phyloP scores from a whole-genome alignment of 92 coral and sea anemone genomes.

The Heliopora coerulea region DNA sequence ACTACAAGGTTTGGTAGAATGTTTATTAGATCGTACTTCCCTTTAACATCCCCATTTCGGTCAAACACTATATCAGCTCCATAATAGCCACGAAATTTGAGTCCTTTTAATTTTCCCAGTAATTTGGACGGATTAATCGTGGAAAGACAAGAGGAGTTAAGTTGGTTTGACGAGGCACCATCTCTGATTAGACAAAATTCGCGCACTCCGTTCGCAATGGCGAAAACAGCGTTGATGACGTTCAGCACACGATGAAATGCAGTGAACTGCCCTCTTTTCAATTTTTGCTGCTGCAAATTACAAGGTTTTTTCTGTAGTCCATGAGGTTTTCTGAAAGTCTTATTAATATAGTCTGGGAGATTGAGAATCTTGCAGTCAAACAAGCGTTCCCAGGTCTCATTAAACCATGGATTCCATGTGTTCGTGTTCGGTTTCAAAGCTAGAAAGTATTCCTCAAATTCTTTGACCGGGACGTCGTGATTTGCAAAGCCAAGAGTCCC shows the following conservation, averaged over 20 bases:
- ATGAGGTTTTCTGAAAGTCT: neutral
- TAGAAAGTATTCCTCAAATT: constrained; percentile 61
- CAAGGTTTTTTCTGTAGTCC: constrained; percentile 3
- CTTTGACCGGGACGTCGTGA: constrained; percentile 46
- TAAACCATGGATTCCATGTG: constrained; percentile 65
- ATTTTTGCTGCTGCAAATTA: constrained; percentile 13
- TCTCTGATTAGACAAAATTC: constrained; percentile 39
- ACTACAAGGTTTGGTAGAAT: constrained; percentile 5
- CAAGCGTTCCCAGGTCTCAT: constrained; percentile 57
- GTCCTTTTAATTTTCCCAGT: constrained; percentile 30
- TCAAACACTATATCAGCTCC: constrained; percentile 45
- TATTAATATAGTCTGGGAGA: neutral
- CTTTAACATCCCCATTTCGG: constrained; percentile 54
- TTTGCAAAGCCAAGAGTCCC: constrained; percentile 65
- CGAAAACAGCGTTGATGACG: constrained; percentile 68
- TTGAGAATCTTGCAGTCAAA: constrained; percentile 50
- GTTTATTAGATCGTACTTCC: constrained; percentile 60
- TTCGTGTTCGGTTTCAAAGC: constrained; percentile 45
- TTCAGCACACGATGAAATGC: constrained; percentile 57
- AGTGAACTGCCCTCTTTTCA: constrained; percentile 19
- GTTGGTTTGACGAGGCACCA: constrained; percentile 40
- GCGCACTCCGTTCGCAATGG: constrained; percentile 57
- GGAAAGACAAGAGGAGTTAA: constrained; percentile 7
- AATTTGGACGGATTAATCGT: neutral
- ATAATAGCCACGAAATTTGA: constrained; percentile 9